Evolutionary conservation across 2,888 invertebrate species (phyloP).

Genomic region (Neoscelio sp.): DNA sequence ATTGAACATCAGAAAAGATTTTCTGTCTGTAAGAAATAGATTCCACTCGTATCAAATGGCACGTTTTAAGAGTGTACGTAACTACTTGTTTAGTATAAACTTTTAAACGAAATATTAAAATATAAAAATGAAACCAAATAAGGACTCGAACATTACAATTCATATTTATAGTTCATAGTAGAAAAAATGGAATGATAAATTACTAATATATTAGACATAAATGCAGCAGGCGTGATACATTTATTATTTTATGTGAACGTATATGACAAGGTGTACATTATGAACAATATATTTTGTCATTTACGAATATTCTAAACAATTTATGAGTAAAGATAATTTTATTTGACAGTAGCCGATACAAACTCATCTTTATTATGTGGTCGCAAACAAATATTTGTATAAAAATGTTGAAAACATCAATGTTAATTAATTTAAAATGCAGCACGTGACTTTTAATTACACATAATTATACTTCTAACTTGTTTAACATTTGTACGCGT

Average conservation of each 20-base stretch:
- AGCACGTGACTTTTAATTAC: slow-evolving; percentile 35
- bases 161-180: no score
- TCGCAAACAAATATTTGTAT: no score
- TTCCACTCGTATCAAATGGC: no score
- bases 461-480: slow-evolving; percentile 12
- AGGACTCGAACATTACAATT: no score
- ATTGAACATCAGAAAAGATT: no score
- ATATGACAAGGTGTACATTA: slow-evolving; percentile 7
- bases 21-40: no score
- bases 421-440: slow-evolving; percentile 23
- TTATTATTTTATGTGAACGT: slow-evolving; percentile 37
- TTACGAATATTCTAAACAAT: slow-evolving; percentile 9
- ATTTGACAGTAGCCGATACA: slow-evolving; percentile 11
- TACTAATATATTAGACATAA: slow-evolving; percentile 39
- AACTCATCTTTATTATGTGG: no score
- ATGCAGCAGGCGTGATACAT: slow-evolving; percentile 40
- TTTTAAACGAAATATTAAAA: no score
- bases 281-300: slow-evolving; percentile 34
- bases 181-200: slow-evolving; percentile 35
- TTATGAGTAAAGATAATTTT: slow-evolving; percentile 23
- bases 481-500: slow-evolving; percentile 22
- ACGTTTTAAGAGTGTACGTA: no score
- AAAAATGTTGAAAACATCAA: slow-evolving; percentile 22
- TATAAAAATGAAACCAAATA: no score
- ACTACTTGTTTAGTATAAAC: no score